These are phyloP conservation scores for Nemotelus nigrinus DNA, from an alignment of 2,888 invertebrate species.

Conservation along the genomic window DNA sequence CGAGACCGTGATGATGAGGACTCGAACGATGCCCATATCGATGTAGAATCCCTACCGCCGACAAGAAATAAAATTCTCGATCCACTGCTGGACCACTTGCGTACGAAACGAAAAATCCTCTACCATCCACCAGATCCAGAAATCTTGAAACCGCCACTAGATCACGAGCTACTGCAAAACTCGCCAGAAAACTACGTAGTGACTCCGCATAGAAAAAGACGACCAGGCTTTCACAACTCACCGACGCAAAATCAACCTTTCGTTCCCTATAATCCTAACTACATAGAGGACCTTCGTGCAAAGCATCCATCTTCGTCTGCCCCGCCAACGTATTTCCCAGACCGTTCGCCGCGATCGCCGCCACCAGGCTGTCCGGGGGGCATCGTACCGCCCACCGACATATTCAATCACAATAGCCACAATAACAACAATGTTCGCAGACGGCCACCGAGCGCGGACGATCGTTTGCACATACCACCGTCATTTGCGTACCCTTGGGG, in stretches of 20 bases:
- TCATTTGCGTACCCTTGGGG: conserved; percentile 66
- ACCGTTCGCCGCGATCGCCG: conserved; percentile 59
- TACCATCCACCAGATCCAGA: conserved; percentile 78
- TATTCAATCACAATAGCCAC: conserved; percentile 55
- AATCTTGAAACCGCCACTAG: conserved; percentile 68
- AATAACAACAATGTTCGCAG: conserved; percentile 54
- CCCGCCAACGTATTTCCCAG: conserved; percentile 69
- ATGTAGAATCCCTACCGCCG: conserved; percentile 67
- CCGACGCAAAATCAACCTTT: conserved; percentile 89
- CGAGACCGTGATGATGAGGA: conserved; percentile 71
- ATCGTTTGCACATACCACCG: conserved; percentile 66
- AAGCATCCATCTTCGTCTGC: conserved; percentile 76
- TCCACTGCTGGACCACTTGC: conserved; percentile 65
- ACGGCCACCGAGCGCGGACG: conserved; percentile 76
- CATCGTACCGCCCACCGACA: conserved; percentile 58
- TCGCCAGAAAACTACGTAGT: conserved; percentile 87
- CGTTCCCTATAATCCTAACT: conserved; percentile 82
- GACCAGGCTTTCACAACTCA: conserved; percentile 88
- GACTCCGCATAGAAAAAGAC: conserved; percentile 85
- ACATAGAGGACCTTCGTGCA: conserved; percentile 77
- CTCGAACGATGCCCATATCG: conserved; percentile 68
- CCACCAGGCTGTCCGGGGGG: conserved; percentile 56
- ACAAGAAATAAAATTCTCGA: conserved; percentile 56
- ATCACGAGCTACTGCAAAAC: conserved; percentile 76
- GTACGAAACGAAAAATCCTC: conserved; percentile 70